Conservation (phyloP, 2,888 invertebrate species). For the Netelia melanura region DNA sequence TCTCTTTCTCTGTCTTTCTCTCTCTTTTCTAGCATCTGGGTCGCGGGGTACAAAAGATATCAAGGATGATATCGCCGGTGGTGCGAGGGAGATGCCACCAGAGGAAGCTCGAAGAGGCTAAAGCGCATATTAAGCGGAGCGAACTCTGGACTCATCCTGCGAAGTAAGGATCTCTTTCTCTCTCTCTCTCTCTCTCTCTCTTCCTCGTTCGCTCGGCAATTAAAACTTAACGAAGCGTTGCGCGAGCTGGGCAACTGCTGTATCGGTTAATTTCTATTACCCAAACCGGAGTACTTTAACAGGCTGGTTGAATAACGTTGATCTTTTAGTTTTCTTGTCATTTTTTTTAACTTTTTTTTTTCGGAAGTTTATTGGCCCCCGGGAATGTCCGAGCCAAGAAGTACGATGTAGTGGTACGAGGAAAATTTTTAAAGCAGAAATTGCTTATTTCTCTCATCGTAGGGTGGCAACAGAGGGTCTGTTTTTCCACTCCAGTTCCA, state of each 20-base stretch:
- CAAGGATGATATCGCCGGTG: constrained; percentile 50
- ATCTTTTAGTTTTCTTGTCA: neutral
- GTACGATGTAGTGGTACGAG: neutral
- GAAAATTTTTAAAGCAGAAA: neutral
- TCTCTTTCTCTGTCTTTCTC: constrained; percentile 17
- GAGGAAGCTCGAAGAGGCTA: constrained; percentile 41
- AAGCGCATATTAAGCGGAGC: constrained; percentile 34
- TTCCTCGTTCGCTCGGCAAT: constrained; percentile 31
- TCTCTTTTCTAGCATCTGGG: neutral
- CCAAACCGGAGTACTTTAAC: constrained; percentile 31
- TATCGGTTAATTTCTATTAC: constrained; percentile 61
- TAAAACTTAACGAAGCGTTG: constrained; percentile 52
- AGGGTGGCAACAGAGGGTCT: neutral
- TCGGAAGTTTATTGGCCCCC: neutral
- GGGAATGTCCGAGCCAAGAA: neutral
- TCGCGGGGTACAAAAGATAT: constrained; percentile 48
- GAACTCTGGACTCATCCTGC: constrained; percentile 36
- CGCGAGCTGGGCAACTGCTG: constrained; percentile 36
- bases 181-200: neutral
- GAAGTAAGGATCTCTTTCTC: constrained; percentile 39
- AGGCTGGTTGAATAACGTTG: constrained; percentile 7
- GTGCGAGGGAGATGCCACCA: constrained; percentile 15
- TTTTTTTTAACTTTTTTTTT: neutral
- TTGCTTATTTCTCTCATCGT: neutral
- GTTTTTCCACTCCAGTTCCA: neutral